Base-by-base conservation (phyloP, 2,113 vertebrate genomes). In the Acanthisitta chloris region DNA sequence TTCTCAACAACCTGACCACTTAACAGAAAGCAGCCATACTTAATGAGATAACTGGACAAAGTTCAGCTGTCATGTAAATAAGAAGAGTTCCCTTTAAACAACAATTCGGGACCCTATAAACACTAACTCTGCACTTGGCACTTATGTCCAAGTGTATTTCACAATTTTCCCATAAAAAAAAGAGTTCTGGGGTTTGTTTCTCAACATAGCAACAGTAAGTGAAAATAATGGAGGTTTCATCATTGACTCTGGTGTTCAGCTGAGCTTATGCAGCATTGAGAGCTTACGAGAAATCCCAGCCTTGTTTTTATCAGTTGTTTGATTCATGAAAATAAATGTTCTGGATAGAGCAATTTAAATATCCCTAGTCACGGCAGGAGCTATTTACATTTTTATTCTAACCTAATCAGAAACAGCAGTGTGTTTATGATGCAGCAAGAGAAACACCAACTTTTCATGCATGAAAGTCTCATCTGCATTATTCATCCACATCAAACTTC, bases 381-480 rank as follows among this genome's bases (percentile, higher is more conserved):
- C 20, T 86, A 82, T 81, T 91, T 76, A 80, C 17, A 42, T 79
- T 95, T 91, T 77, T 33, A 93, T 62, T 92, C 42, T 73, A 90
- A 87, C 43, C 25, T 87, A 82, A 92, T 80, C 81, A 81, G 62
- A 90, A 94, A 94, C 64, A 91, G 78, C 57, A 87, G n/a, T 15
- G 25, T 80, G 66, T 70, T 95, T 80, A 80, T 45, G 83, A 92
- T 17, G 17, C 62, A 93, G 74, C 28, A 86, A 89, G 74, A 93
- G 64, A 94, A 96, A 92, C 34, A 88, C 31, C 72, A 86, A 58
- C n/a, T 74, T 91, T 76, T 65, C 62, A 87, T 57, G 86, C 65
- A 51, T 92, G n/a, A 94, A 96, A 93, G 80, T 88, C 81, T 62
- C 40, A 85, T 86, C 72, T 92, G 69, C 81, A 67, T 96, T 94